A percentile compares a stretch with the other conserved stretches of the same genome.
Conservation (phyloP, 53 echinoderm and acorn worm genomes). For the Actinopyga echinites region DNA sequence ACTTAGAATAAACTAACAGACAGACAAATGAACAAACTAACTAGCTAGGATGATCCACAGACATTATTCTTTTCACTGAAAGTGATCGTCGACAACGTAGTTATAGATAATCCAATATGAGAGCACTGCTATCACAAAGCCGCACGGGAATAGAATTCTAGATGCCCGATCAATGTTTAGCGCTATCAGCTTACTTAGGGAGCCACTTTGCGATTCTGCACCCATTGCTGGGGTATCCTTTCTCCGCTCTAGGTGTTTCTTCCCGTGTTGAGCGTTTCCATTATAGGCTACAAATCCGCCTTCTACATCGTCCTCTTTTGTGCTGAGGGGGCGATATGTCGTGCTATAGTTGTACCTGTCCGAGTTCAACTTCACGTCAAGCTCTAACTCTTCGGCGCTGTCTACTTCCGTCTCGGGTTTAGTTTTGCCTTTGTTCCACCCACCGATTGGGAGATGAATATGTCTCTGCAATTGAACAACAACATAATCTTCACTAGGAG, state of each 20-base stretch:
- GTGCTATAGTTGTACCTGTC: constrained; percentile 76
- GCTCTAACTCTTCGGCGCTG: background rate
- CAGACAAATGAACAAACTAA: no score
- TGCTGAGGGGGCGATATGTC: constrained; percentile 60
- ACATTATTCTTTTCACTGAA: background rate
- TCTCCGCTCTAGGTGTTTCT: background rate
- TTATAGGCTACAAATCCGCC: constrained; percentile 28
- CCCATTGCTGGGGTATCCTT: background rate
- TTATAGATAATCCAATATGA: constrained; percentile 73
- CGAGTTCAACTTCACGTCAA: background rate
- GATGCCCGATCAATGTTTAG: constrained; percentile 75
- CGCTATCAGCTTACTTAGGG: constrained; percentile 62
- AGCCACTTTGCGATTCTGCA: background rate
- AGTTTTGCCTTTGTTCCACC: background rate
- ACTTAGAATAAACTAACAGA: no score
- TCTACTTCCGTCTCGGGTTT: constrained; percentile 8
- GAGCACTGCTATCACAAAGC: constrained; percentile 55
- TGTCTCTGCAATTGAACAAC: background rate
- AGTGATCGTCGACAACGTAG: constrained; percentile 18
- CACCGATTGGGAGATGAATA: background rate
- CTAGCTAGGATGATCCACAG: no score
- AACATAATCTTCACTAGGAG: no score
- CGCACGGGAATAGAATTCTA: constrained; percentile 65
- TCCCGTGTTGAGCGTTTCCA: background rate
- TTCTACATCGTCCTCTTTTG: constrained; percentile 18